Evolutionary conservation across 2,797 vertebrate species (phyloP), one percentile per base, ranked within the genome.

Genomic region (Malacoctenus gilli): DNA sequence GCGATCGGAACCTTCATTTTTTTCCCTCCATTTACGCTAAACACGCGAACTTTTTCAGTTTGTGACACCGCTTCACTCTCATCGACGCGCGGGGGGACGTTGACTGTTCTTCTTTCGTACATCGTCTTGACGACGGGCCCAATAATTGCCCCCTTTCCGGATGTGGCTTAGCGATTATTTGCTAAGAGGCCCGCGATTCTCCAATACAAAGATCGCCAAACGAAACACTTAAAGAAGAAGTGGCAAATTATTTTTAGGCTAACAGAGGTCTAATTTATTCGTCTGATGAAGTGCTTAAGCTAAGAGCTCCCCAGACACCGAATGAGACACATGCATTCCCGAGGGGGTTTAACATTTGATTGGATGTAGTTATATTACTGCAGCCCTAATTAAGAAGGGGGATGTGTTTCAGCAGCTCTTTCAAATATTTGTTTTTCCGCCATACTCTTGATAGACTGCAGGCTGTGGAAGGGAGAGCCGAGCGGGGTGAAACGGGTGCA

Each of bases 261-360:
- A 89, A 91, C 86, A 88, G 89, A 85, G 82, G 87, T 86, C 85
- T 92, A 90, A 92, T 92, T 91, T 92, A 92, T 92, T 92, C 86
- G 16, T 89, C 82, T 91, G 90, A 92, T 91, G 87, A 89, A 91
- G 87, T 88, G 89, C 89, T 91, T 88, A 84, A 85, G 88, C 87
- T 89, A 92, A 91, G 85, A 90, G 89, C 83, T 92, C 90, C 90
- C 91, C 72, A 88, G 91, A 91, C 88, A 82, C 85, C 87, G 84
- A 89, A 89, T 87, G 88, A 89, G 87, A 89, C 85, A 86, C 83
- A 81, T 79, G 77, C 69, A 63, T 89, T 89, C 90, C 88, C 83
- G 59, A 85, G 86, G 85, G 90, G 80, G 63, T 81, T 85, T 74
- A 82, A 84, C 84, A 87, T 91, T 88, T 89, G 87, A 90, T 86